Base-by-base conservation (phyloP, 2,888 invertebrate genomes). In the Sycophila texana region DNA sequence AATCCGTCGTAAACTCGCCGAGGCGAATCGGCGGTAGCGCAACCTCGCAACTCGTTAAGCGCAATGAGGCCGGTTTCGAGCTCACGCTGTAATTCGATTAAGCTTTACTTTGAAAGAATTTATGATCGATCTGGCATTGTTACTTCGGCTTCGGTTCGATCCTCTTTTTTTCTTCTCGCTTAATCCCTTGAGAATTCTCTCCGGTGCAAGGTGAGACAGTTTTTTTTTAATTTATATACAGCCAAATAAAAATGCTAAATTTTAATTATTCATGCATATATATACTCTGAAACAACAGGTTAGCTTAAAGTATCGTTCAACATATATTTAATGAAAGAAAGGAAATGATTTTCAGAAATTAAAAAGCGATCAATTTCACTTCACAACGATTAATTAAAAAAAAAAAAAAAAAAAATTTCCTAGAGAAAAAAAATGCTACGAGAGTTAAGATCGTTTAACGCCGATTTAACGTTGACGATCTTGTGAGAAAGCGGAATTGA, bases 401-500 rank as follows among this genome's bases (percentile, higher is more conserved):
- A 47, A 30, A 47, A 30, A 26, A 26, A 47, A 30, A 16, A 4
- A 30, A 61, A 5, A 26, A 61, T 14, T 61, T 16, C 30, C 16
- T 14, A 30, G 0, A 22, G n/a, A 12, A 26, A 72, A 57, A 70
- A 76, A 55, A 63, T 70, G 55, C 26, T 39, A 39, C 39, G 39
- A 10, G 39, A 39, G 39, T 39, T 39, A 10, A 39, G 63, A 74
- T 79, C 66, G 53, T 47, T 79, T 73, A 78, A 53, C 55, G 18
- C 22, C 39, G 53, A 39, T 57, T 20, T 12, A 14, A 57, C 39
- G 22, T 51, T 61, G 67, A 71, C 26, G 55, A 72, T 75, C 79
- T 30, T 83, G 82, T 82, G 83, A 85, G 86, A 84, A 86, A 83
- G 84, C 84, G 82, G 86, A 86, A 87, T 88, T 87, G 87, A 88